Percentiles rank a stretch among this genome's conserved stretches.
Evolutionary conservation across 1,140 invertebrate genomes (phyloP).

Genomic region (Panagrolaimus sp.): DNA sequence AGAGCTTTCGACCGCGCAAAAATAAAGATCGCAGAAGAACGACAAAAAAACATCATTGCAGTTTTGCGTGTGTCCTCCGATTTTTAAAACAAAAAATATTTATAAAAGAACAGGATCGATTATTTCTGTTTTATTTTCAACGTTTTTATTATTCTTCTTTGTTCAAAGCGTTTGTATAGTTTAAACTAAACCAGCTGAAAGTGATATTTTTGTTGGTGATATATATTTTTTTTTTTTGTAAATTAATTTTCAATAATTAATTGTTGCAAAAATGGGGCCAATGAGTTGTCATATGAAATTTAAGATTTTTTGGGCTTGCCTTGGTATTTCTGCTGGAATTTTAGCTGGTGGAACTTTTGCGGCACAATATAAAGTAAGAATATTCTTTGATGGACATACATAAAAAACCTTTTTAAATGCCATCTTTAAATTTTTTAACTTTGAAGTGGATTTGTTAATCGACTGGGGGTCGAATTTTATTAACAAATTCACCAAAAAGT

Average conservation of each 20-base stretch:
- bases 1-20: neutral
- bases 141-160: neutral
- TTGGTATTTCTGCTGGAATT: constrained; percentile 43
- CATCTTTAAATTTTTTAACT: too few relatives aligned
- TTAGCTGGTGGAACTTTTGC: constrained; percentile 40
- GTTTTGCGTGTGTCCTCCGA: too few relatives aligned
- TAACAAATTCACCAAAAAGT: too few relatives aligned
- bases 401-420: too few relatives aligned
- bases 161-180: neutral
- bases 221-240: neutral
- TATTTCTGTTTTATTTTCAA: neutral
- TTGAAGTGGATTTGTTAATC: too few relatives aligned
- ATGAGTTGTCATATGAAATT: constrained; percentile 41
- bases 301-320: constrained; percentile 38
- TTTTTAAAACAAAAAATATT: too few relatives aligned
- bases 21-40: too few relatives aligned
- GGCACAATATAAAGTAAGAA: constrained; percentile 34
- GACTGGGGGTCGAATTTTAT: too few relatives aligned
- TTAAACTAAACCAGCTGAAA: neutral
- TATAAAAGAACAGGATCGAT: neutral
- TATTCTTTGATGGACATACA: too few relatives aligned
- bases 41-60: too few relatives aligned
- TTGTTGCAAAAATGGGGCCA: neutral
- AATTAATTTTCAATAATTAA: neutral
- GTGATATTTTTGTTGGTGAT: too few relatives aligned